Conservation (phyloP, 2,113 vertebrate genomes). For the Nibea coibor region DNA sequence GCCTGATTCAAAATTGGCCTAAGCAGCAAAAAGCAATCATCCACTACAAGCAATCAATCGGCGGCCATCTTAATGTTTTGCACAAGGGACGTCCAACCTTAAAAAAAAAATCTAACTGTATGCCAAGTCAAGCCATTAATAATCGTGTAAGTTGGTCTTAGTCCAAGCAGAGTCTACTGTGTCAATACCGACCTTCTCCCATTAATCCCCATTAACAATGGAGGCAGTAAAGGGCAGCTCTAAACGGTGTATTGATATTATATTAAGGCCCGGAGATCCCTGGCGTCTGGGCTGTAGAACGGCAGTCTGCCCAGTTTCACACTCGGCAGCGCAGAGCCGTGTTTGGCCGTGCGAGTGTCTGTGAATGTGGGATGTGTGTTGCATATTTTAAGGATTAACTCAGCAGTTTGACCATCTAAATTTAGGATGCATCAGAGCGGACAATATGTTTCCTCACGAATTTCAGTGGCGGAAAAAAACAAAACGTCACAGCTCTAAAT, state of each 20-base stretch:
- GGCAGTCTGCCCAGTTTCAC: conserved; percentile 68
- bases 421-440: conserved; percentile 22
- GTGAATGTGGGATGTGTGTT: conserved; percentile 54
- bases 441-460: conserved; percentile 44
- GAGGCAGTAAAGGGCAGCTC: conserved; percentile 75
- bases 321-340: conserved; percentile 28
- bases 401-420: conserved; percentile 33
- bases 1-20: conserved; percentile 37
- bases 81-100: conserved; percentile 5
- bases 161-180: conserved; percentile 48
- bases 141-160: conserved; percentile 41
- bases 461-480: not conserved
- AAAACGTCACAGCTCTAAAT: not conserved
- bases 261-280: conserved; percentile 74
- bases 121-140: conserved; percentile 56
- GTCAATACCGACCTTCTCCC: conserved; percentile 63
- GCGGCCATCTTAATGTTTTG: conserved; percentile 3
- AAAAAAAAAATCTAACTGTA: conserved; percentile 36
- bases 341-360: conserved; percentile 51
- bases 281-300: conserved; percentile 67
- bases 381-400: conserved; percentile 49
- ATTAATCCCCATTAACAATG: conserved; percentile 79
- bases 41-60: conserved; percentile 32
- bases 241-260: conserved; percentile 81
- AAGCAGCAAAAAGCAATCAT: conserved; percentile 41